Conservation (phyloP, 2,888 invertebrate species). For the Hermaeophaga mercurialis region DNA sequence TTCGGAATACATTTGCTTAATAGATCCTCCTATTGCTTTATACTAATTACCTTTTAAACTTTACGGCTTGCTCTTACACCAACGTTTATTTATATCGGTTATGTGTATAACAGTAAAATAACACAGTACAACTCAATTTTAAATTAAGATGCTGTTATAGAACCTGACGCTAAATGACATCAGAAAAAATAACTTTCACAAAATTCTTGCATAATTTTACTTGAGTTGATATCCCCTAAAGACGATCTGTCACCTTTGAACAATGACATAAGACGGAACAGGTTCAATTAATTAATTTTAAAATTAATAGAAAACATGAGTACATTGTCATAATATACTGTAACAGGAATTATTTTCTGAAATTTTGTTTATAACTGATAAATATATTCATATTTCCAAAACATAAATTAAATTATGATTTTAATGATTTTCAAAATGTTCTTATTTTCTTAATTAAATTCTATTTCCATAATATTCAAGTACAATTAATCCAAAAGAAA, state of each 20-base stretch:
- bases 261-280: slow-evolving; percentile 3
- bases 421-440: no score
- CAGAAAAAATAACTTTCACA: slow-evolving; percentile 13
- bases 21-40: background rate
- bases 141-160: slow-evolving; percentile 6
- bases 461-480: no score
- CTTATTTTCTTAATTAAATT: no score
- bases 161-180: slow-evolving; percentile 4
- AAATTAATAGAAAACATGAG: no score
- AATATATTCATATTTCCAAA: no score
- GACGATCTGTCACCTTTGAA: slow-evolving; percentile 8
- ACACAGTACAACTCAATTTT: background rate
- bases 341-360: no score
- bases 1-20: background rate
- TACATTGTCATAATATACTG: no score
- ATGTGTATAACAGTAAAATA: background rate
- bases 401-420: no score
- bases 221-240: background rate
- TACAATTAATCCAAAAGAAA: no score
- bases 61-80: background rate
- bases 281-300: no score
- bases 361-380: no score
- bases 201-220: slow-evolving; percentile 13
- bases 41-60: background rate
- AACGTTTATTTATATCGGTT: background rate